These are phyloP conservation scores for Heterochromis multidens DNA, from an alignment of 2,113 vertebrate species.

Conservation along the genomic window DNA sequence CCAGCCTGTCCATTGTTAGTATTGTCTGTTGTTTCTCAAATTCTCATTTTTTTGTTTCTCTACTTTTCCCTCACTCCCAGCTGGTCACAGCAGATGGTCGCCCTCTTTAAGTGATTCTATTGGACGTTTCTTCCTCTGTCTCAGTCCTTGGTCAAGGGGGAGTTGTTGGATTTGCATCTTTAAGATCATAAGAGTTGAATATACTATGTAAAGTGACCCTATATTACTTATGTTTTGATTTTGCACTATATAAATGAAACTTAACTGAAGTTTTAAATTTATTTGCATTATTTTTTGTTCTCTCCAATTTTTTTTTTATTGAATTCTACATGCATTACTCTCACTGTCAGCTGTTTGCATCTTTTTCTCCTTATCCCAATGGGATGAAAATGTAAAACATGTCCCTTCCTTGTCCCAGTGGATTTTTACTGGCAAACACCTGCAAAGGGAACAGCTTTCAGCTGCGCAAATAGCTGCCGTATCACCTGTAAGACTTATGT, in stretches of 20 bases:
- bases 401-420: background rate
- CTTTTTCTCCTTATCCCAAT: background rate
- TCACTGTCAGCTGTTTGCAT: background rate
- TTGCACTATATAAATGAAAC: background rate
- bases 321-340: background rate
- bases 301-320: background rate
- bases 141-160: background rate
- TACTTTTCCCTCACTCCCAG: background rate
- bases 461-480: no score
- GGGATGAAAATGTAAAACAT: background rate
- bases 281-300: background rate
- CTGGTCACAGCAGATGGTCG: background rate
- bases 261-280: background rate
- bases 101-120: background rate
- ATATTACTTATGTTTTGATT: background rate
- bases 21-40: background rate
- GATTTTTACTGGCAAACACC: background rate
- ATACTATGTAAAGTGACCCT: background rate
- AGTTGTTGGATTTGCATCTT: background rate
- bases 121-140: background rate
- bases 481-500: background rate
- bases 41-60: fast-evolving
- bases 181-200: background rate
- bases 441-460: background rate
- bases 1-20: background rate